phyloP scores from a whole-genome alignment of 2,797 vertebrate genomes.

The Tinamus major region DNA sequence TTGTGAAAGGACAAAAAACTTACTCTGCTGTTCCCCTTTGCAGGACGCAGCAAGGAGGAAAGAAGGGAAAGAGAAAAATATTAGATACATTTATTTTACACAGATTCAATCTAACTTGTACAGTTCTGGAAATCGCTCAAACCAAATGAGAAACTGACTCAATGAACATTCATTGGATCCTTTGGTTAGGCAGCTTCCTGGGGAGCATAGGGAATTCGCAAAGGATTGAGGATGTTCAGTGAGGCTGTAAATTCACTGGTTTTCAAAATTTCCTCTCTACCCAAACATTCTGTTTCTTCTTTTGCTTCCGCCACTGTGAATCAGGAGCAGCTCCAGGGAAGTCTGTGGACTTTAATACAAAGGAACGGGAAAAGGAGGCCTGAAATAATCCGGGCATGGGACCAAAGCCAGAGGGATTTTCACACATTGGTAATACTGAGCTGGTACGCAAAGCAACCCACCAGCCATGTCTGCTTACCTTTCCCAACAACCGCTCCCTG shows the following conservation, averaged over 20 bases:
- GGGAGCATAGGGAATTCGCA: background rate
- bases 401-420: slow-evolving; percentile 48
- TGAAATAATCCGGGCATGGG: slow-evolving; percentile 43
- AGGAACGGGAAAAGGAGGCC: background rate
- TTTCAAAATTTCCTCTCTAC: slow-evolving; percentile 17
- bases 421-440: background rate
- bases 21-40: slow-evolving; percentile 83
- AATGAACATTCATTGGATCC: slow-evolving; percentile 6
- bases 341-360: background rate
- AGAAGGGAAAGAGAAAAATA: slow-evolving; percentile 34
- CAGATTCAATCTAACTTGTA: slow-evolving; percentile 1
- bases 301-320: background rate
- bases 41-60: slow-evolving; percentile 63
- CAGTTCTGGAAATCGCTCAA: slow-evolving; percentile 47
- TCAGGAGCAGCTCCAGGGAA: slow-evolving; percentile 23
- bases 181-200: background rate
- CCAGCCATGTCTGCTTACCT: slow-evolving; percentile 16
- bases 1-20: slow-evolving; percentile 63
- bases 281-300: background rate
- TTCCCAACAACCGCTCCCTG: slow-evolving; percentile 44
- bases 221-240: background rate
- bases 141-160: slow-evolving; percentile 47
- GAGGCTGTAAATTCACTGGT: slow-evolving; percentile 25
- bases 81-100: slow-evolving; percentile 72
- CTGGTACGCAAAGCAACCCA: slow-evolving; percentile 29